Conservation (phyloP, 64 coral and sea anemone genomes). For the Pachyseris speciosa region DNA sequence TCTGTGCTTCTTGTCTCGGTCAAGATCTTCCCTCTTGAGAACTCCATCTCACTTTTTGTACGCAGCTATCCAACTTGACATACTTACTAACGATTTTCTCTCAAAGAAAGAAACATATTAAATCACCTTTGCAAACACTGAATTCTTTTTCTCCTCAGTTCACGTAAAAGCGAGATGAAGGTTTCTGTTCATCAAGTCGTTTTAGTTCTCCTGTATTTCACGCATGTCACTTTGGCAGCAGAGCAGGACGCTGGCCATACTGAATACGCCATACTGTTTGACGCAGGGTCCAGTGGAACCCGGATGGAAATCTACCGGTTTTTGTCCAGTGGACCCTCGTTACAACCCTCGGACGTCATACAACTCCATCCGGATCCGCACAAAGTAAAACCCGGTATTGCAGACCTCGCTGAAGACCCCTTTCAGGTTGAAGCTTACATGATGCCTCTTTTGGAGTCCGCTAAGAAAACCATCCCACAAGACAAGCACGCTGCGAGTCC, state of each 20-base stretch:
- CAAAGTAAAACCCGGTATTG: constrained; percentile 31
- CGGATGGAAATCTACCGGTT: constrained; percentile 28
- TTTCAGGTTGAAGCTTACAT: constrained; percentile 9
- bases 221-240: background rate
- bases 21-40: too few species aligned
- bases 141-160: background rate
- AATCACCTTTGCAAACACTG: background rate
- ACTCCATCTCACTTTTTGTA: too few species aligned
- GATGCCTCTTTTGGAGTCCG: constrained; percentile 26
- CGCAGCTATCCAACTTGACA: too few species aligned
- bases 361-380: background rate
- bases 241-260: background rate
- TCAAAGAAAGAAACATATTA: too few species aligned
- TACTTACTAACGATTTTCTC: too few species aligned
- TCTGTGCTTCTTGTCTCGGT: too few species aligned
- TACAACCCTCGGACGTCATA: constrained; percentile 4
- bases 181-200: background rate
- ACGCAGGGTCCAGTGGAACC: constrained; percentile 56
- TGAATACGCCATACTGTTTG: constrained; percentile 62
- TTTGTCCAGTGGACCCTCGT: background rate
- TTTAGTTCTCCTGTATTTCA: background rate
- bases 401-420: background rate
- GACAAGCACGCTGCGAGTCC: background rate
- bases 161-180: background rate
- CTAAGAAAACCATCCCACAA: constrained; percentile 29